A percentile compares a stretch with the other conserved stretches of the same genome.
These are phyloP conservation scores for Plagiodera versicolora DNA, from an alignment of 2,888 invertebrate genomes.

Conservation along the genomic window DNA sequence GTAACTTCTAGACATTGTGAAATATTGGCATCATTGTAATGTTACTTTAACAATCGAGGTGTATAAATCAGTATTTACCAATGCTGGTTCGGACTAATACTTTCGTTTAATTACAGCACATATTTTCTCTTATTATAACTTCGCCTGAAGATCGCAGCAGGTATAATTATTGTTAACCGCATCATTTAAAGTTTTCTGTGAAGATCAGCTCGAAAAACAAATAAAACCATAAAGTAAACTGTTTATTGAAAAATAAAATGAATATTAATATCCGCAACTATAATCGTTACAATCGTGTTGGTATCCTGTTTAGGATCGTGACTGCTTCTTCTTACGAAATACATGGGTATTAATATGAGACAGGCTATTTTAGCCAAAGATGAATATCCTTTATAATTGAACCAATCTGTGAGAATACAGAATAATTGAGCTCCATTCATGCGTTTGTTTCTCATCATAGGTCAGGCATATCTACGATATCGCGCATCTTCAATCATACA, in stretches of 20 bases:
- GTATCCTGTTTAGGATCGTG: background rate
- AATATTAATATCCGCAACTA: background rate
- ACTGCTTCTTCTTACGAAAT: background rate
- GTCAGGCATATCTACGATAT: background rate
- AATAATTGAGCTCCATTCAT: background rate
- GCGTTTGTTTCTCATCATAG: background rate
- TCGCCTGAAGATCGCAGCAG: too few relatives aligned
- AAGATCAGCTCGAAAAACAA: background rate
- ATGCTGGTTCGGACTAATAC: too few relatives aligned
- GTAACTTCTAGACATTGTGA: too few relatives aligned
- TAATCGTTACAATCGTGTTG: background rate
- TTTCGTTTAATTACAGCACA: too few relatives aligned
- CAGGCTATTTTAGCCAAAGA: background rate
- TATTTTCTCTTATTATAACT: too few relatives aligned
- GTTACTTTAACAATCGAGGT: too few relatives aligned
- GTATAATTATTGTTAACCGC: background rate
- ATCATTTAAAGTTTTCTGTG: background rate
- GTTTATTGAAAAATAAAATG: background rate
- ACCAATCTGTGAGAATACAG: background rate
- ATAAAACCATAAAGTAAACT: background rate
- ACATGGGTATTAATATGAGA: background rate
- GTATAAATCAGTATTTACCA: too few relatives aligned
- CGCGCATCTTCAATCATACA: background rate
- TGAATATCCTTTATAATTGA: slow-evolving; percentile 1
- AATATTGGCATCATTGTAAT: too few relatives aligned